Conservation (phyloP, 2,888 invertebrate genomes). For the Gonocerus acuteangulatus region DNA sequence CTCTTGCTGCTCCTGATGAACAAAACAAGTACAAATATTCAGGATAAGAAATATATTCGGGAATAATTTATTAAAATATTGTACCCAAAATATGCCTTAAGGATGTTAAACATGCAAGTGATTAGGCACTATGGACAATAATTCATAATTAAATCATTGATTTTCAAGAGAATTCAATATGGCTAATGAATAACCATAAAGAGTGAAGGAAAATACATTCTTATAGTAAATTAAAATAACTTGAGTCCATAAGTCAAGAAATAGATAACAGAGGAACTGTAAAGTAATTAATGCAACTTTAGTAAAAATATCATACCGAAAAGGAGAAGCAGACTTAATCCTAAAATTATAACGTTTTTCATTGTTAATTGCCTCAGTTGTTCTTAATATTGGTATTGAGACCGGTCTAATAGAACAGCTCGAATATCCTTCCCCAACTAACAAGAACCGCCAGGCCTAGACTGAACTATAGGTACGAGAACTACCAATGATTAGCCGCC, state of each 20-base stretch:
- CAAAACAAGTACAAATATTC: not conserved
- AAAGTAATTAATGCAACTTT: too few relatives aligned
- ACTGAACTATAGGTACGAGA: constrained; percentile 3
- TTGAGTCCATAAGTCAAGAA: too few relatives aligned
- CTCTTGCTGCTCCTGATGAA: constrained; percentile 17
- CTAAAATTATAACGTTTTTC: constrained; percentile 28
- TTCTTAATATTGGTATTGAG: not conserved
- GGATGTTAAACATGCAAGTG: too few relatives aligned
- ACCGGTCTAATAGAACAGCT: not conserved
- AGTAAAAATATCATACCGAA: constrained; percentile 28
- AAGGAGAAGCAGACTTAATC: constrained; percentile 28
- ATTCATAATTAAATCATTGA: too few relatives aligned
- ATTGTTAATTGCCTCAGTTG: not conserved
- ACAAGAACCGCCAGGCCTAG: constrained; percentile 2
- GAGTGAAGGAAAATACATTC: not conserved
- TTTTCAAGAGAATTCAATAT: not conserved
- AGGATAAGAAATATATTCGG: not conserved
- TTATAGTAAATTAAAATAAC: not conserved
- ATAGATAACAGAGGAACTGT: too few relatives aligned
- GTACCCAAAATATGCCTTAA: too few relatives aligned
- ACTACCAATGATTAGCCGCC: constrained; percentile 7
- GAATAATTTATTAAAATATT: not conserved
- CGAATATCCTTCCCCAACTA: not conserved
- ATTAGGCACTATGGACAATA: too few relatives aligned
- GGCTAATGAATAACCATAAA: not conserved